Evolutionary conservation across 1,140 invertebrate species (phyloP), one percentile per base, ranked within the genome.

Genomic region (Aphelenchoides fujianensis): DNA sequence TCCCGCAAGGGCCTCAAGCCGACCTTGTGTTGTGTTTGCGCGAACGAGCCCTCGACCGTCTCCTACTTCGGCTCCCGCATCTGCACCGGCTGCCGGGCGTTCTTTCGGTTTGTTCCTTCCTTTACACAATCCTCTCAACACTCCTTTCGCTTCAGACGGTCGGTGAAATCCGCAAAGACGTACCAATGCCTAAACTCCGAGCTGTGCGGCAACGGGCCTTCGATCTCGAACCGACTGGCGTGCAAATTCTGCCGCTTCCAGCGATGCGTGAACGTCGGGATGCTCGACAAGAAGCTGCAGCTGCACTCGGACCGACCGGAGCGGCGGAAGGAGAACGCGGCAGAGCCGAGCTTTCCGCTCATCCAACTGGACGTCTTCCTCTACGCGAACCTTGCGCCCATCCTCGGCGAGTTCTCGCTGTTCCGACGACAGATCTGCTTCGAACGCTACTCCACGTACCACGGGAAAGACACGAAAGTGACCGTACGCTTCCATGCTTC

Each of bases 171-270:
- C 23, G 5, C 5, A 5, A 59, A 59, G 55, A 59, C 55, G 12
- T 59, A 59, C 23, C 55, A 59, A 19, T 59, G 55, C 23, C 19
- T 59, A 32, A 59, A 59, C 19, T 30, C 28, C 55, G 55, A 59
- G 12, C 23, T 59, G 5, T 59, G 55, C 19, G 23, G 23, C 12
- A 59, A 59, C 7, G 55, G 55, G 34, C 5, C 5, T 7, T 5
- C 5, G 23, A 59, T 59, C 5, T 7, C 5, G 5, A 59, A 59
- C 23, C 5, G 55, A 59, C 23, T 59, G 5, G 55, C 55, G 23
- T 59, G 55, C 23, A 59, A 59, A 19, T 59, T 59, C 19, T 59
- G 55, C 23, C 55, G 55, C 34, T 59, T 59, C 55, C 55, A 59
- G 23, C 28, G 55, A 23, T 59, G 55, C 23, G 7, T 5, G 27